Conservation (phyloP, 1,140 invertebrate species). For the Manduca sexta region DNA sequence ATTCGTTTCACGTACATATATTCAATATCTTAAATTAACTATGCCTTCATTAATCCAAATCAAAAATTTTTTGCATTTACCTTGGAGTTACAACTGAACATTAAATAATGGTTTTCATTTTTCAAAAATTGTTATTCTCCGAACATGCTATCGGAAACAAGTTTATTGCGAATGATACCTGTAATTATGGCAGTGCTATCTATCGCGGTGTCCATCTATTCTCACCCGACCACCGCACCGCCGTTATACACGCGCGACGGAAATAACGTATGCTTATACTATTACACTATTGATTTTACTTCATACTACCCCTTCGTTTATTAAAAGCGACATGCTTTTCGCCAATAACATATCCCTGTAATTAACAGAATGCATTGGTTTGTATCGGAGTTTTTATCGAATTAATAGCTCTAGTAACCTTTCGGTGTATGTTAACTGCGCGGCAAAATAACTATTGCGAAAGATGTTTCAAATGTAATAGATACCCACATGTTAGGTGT, state of each 20-base stretch:
- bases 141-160: conserved; percentile 29
- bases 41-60: too few relatives aligned
- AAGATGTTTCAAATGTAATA: conserved; percentile 16
- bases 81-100: too few relatives aligned
- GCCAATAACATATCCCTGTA: too few relatives aligned
- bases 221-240: conserved; percentile 25
- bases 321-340: background rate
- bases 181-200: conserved; percentile 43
- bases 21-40: too few relatives aligned
- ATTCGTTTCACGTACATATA: too few relatives aligned
- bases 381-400: too few relatives aligned
- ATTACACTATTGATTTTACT: conserved; percentile 54
- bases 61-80: too few relatives aligned
- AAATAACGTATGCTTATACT: conserved; percentile 45
- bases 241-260: conserved; percentile 38
- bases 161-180: conserved; percentile 61
- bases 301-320: conserved; percentile 21
- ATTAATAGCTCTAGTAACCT: background rate
- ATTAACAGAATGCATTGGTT: background rate
- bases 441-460: conserved; percentile 14
- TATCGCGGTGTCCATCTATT: conserved; percentile 56
- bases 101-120: too few relatives aligned
- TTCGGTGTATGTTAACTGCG: background rate
- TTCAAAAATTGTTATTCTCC: too few relatives aligned
- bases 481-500: conserved; percentile 22